Base-by-base conservation (phyloP, 2,797 vertebrate genomes). In the Enteromius fasciolatus region DNA sequence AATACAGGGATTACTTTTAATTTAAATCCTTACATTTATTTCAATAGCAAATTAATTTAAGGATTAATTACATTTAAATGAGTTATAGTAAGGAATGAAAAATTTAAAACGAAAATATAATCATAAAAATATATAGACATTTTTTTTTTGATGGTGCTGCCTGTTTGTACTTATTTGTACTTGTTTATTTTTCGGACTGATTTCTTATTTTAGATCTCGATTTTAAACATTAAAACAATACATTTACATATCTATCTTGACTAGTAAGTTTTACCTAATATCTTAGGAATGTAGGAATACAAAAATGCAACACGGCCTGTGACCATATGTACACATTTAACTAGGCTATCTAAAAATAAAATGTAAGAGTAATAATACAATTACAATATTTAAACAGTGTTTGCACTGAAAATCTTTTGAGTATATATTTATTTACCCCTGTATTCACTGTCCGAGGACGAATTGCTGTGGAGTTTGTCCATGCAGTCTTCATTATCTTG, bases 391-490 rank as follows among this genome's bases (percentile, higher is more conserved):
- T 9, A 63, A 39, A 25, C 7, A 12, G 46, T n/a, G 23, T 74
- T 36, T 57, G 20, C 36, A 57, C 23, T 50, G 3, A 0, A 8
- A 41, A 17, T 59, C 33, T 8, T 25, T 44, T 76, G 31, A 57
- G 18, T 10, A 28, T 28, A 5, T 25, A 18, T 76, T 28, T 25
- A 46, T 77, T 63, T 46, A 98, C 98, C 98, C 97, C 98, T 98
- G 70, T 98, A 98, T 88, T 99, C 97, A 1, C 97, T 97, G 88
- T 99, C 98, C 14, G 97, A 98, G 0, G 97, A 97, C 1, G 96
- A 94, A 84, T 95, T 96, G 92, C 97, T 98, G 93, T 95, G 95
- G 87, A 90, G 96, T 91, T 97, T 98, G 90, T 99, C 97, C 89
- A 97, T 95, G 87, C 96, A 98, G 90, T 98, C 97, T 85, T 98